Percentiles rank a stretch among this genome's conserved stretches.
phyloP scores from a whole-genome alignment of 2,888 invertebrate species.

The Nomada hirtipes region DNA sequence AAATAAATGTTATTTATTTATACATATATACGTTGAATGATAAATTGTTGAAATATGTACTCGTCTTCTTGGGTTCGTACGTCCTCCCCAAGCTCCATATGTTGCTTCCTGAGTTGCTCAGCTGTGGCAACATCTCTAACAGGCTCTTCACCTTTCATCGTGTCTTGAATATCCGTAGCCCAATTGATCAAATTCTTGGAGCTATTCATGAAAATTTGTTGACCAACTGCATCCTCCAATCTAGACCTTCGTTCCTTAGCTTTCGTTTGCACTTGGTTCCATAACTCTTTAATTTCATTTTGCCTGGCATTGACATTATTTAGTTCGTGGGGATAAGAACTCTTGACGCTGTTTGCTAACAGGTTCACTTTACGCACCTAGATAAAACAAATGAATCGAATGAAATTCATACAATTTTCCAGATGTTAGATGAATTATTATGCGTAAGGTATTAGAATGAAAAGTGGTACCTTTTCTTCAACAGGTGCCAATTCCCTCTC shows the following conservation, averaged over 20 bases:
- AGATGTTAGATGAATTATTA: too few species aligned
- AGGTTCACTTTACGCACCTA: conserved; percentile 89
- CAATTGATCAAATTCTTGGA: conserved; percentile 93
- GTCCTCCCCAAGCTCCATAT: conserved; percentile 95
- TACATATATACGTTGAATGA: not conserved
- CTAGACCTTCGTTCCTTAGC: conserved; percentile 93
- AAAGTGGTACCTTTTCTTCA: conserved; percentile 93
- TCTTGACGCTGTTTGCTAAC: conserved; percentile 95
- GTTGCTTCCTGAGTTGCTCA: conserved; percentile 94
- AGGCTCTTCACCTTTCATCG: conserved; percentile 91
- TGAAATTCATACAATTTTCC: not conserved
- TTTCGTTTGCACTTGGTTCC: conserved; percentile 94
- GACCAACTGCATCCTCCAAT: conserved; percentile 97
- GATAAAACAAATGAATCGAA: conserved; percentile 1
- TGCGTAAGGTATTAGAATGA: not conserved
- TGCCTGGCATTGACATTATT: conserved; percentile 94
- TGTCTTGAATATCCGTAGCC: conserved; percentile 92
- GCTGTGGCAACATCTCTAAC: conserved; percentile 97
- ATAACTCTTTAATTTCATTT: conserved; percentile 93
- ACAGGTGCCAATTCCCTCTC: conserved; percentile 98
- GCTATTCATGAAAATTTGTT: conserved; percentile 96
- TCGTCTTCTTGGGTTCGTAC: conserved; percentile 96
- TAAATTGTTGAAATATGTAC: conserved; percentile 84
- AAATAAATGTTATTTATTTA: not conserved
- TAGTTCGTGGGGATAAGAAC: conserved; percentile 95